These are phyloP conservation scores for Venusia cambrica DNA, from an alignment of 2,888 invertebrate genomes.

Conservation along the genomic window DNA sequence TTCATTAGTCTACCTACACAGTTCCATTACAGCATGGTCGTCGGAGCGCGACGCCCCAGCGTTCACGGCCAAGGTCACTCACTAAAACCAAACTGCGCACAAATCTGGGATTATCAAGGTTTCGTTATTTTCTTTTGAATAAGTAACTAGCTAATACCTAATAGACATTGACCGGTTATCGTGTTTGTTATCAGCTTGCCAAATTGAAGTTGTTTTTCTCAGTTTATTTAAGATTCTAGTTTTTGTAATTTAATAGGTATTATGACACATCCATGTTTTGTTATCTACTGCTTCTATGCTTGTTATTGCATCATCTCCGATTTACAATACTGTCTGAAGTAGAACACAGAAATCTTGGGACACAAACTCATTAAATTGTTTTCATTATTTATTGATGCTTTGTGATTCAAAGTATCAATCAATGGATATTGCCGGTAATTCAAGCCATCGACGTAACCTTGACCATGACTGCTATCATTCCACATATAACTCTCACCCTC, in stretches of 20 bases:
- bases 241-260: conserved; percentile 1
- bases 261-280: conserved; percentile 1
- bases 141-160: conserved; percentile 1
- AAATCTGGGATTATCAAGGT: conserved; percentile 40
- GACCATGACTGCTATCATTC: conserved; percentile 54
- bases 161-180: conserved; percentile 10
- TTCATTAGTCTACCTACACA: conserved; percentile 55
- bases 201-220: no score
- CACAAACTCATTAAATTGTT: no score
- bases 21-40: conserved; percentile 67
- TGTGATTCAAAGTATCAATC: no score
- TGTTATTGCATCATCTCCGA: conserved; percentile 5
- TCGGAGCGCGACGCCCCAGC: conserved; percentile 69
- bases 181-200: no score
- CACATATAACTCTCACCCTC: conserved; percentile 38
- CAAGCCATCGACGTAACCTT: conserved; percentile 59
- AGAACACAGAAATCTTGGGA: no score
- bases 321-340: background rate
- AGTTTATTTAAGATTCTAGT: no score
- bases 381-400: no score
- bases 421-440: conserved; percentile 46
- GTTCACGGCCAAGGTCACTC: conserved; percentile 77
- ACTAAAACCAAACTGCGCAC: conserved; percentile 70
- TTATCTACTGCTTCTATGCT: background rate
- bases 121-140: conserved; percentile 27